A percentile compares a stretch with the other conserved stretches of the same genome.
phyloP scores from a whole-genome alignment of 2,797 vertebrate species.

The Australoheros facetus region DNA sequence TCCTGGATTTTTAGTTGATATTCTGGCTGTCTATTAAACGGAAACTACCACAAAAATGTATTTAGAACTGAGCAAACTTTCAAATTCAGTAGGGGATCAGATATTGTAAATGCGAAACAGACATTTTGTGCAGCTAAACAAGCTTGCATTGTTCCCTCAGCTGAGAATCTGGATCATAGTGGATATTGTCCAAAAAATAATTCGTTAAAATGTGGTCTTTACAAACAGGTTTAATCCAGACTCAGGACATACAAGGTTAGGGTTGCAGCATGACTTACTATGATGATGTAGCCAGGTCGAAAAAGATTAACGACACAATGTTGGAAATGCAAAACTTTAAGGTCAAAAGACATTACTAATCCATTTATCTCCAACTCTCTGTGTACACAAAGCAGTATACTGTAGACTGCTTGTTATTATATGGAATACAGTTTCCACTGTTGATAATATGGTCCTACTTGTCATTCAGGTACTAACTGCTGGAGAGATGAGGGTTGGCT shows the following conservation, averaged over 20 bases:
- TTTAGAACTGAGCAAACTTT: too few relatives aligned
- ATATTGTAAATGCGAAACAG: background rate
- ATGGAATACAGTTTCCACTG: background rate
- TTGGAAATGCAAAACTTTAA: background rate
- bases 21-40: too few relatives aligned
- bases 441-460: background rate
- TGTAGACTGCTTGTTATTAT: background rate
- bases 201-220: background rate
- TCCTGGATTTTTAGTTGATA: too few relatives aligned
- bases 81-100: too few relatives aligned
- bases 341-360: background rate
- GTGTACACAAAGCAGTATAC: background rate
- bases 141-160: background rate
- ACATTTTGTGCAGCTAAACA: background rate
- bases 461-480: constrained; percentile 81
- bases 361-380: background rate
- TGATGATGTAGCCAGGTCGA: too few relatives aligned
- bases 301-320: too few relatives aligned
- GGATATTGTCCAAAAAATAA: background rate
- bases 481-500: constrained; percentile 94
- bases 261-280: background rate
- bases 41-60: too few relatives aligned
- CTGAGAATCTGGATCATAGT: too few relatives aligned
- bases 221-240: background rate
- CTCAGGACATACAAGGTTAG: background rate